A percentile compares a stretch with the other conserved stretches of the same genome.
Evolutionary conservation across 2,113 vertebrate genomes (phyloP).

Genomic region (Muntiacus reevesi): DNA sequence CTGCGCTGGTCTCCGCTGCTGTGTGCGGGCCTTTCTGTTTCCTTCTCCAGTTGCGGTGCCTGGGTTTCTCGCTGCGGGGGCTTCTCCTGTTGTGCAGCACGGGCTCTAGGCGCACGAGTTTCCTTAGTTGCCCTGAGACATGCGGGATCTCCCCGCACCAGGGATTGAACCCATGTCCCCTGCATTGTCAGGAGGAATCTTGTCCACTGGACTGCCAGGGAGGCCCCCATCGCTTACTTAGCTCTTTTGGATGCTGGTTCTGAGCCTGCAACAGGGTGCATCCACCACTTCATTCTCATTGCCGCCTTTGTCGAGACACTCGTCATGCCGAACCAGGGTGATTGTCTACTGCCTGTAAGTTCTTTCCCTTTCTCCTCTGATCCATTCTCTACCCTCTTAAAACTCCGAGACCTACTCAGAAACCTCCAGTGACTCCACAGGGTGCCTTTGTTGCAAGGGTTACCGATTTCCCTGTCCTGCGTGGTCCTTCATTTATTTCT

Average conservation of each 20-base stretch:
- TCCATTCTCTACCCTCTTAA: neutral
- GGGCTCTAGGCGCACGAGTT: neutral
- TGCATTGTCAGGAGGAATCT: neutral
- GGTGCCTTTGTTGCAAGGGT: neutral
- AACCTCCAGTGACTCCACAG: neutral
- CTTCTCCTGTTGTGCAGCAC: neutral
- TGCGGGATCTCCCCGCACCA: neutral
- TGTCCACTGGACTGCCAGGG: neutral
- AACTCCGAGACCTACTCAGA: neutral
- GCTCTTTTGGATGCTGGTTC: neutral
- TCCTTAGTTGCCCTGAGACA: neutral
- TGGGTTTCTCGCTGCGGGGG: rapidly evolving
- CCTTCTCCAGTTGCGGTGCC: rapidly evolving
- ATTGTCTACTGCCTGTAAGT: neutral
- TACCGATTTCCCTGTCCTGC: neutral
- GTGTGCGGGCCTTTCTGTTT: neutral
- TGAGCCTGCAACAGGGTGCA: neutral
- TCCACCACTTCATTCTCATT: neutral
- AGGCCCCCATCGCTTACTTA: neutral
- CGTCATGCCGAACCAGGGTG: neutral
- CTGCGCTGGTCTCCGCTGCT: neutral
- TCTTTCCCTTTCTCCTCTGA: neutral
- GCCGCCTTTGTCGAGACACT: neutral
- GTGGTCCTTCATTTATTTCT: neutral
- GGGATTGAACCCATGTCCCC: neutral